These are phyloP conservation scores for Serinus canaria DNA, from an alignment of 2,113 vertebrate genomes.

Conservation along the genomic window DNA sequence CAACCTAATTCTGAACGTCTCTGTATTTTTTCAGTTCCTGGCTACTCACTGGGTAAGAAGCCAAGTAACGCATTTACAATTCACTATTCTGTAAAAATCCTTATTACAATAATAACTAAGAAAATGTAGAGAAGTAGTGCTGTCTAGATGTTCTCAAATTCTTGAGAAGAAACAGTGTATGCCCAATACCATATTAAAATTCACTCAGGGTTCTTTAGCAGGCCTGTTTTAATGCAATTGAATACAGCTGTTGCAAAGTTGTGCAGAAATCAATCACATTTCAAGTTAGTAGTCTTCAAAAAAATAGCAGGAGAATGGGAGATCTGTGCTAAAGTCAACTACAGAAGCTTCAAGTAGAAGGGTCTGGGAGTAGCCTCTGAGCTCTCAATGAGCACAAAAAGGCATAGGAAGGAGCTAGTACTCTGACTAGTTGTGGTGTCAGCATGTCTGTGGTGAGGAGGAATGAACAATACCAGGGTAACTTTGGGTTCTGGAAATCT, in stretches of 20 bases:
- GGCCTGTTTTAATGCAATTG: not conserved
- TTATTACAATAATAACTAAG: not conserved
- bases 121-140: not conserved
- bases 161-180: not conserved
- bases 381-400: not conserved
- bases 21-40: not conserved
- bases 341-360: not conserved
- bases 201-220: not conserved
- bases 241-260: not conserved
- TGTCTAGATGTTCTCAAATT: not conserved
- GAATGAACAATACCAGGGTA: not conserved
- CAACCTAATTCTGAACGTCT: not conserved
- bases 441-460: not conserved
- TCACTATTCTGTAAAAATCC: not conserved
- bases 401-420: not conserved
- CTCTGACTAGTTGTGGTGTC: not conserved
- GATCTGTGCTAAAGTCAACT: not conserved
- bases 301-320: not conserved
- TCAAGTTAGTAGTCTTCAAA: not conserved
- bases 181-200: not conserved
- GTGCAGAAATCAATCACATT: not conserved
- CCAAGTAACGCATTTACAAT: not conserved
- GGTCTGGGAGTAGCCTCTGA: not conserved
- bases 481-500: not conserved
- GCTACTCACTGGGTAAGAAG: not conserved